Evolutionary conservation across 2,113 vertebrate genomes (phyloP).

Genomic region (Elaphurus davidianus): DNA sequence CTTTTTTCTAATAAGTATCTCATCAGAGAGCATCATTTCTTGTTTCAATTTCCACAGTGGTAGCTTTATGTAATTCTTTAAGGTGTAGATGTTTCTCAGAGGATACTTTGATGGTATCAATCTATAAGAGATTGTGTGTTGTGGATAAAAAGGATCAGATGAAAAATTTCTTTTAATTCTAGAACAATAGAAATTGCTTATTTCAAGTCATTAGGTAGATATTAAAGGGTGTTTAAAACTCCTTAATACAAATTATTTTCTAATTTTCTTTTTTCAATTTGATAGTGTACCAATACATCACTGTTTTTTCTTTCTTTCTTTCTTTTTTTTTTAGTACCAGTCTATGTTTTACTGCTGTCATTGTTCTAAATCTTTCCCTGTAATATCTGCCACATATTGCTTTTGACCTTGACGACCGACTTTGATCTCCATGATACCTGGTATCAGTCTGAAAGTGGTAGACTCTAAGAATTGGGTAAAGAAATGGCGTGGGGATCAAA

Average conservation of each 20-base stretch:
- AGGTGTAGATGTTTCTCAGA: not conserved
- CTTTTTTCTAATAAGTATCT: not conserved
- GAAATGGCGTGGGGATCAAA: not conserved
- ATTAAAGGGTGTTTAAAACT: not conserved
- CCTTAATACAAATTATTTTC: not conserved
- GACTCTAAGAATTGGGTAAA: not conserved
- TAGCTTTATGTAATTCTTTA: not conserved
- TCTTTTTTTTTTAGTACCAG: not conserved
- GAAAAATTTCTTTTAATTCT: fast-evolving
- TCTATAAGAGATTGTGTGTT: not conserved
- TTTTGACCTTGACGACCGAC: not conserved
- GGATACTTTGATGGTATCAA: not conserved
- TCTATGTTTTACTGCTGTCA: not conserved
- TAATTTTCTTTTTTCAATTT: not conserved
- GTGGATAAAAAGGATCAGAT: not conserved
- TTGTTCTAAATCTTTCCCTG: not conserved
- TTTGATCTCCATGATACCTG: not conserved
- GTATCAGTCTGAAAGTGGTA: not conserved
- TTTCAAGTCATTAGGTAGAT: not conserved
- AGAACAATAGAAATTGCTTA: not conserved
- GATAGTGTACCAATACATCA: not conserved
- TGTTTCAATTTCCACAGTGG: not conserved
- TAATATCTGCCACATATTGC: not conserved
- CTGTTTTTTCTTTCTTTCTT: not conserved
- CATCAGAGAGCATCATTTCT: not conserved